These are phyloP conservation scores for Sinopyrophorus schimmeli DNA, from an alignment of 2,888 invertebrate genomes.

Conservation along the genomic window DNA sequence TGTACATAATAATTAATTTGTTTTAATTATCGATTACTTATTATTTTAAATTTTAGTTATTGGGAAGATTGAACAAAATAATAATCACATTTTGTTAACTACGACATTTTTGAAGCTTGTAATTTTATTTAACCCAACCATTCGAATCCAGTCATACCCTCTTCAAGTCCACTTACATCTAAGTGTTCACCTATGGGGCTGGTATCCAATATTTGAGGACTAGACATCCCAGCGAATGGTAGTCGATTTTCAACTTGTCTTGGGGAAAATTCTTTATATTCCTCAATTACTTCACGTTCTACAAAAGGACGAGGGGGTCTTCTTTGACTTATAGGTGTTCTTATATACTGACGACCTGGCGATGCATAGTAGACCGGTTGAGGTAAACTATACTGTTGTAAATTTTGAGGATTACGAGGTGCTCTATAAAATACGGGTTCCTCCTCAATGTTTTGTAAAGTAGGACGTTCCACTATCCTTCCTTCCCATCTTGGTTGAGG, in stretches of 20 bases:
- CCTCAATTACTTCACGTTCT: background rate
- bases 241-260: background rate
- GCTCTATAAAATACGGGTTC: no score
- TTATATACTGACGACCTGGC: slow-evolving; percentile 17
- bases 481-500: no score
- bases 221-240: slow-evolving; percentile 18
- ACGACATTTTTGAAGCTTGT: no score
- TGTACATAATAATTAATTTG: no score
- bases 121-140: slow-evolving; percentile 27
- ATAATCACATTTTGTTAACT: no score
- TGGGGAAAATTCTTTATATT: slow-evolving; percentile 5
- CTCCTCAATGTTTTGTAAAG: no score
- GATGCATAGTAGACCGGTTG: slow-evolving; percentile 11
- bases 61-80: no score
- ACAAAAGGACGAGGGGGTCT: background rate
- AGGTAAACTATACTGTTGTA: no score
- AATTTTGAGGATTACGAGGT: no score
- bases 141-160: slow-evolving; percentile 8
- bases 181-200: slow-evolving; percentile 29
- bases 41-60: no score
- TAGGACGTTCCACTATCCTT: no score
- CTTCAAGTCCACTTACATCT: slow-evolving; percentile 19
- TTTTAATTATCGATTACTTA: no score
- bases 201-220: slow-evolving; percentile 26
- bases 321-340: slow-evolving; percentile 4